Percentiles rank a stretch among this genome's conserved stretches.
Evolutionary conservation across 2,888 invertebrate genomes (phyloP).

Genomic region (Tinea trinotella): DNA sequence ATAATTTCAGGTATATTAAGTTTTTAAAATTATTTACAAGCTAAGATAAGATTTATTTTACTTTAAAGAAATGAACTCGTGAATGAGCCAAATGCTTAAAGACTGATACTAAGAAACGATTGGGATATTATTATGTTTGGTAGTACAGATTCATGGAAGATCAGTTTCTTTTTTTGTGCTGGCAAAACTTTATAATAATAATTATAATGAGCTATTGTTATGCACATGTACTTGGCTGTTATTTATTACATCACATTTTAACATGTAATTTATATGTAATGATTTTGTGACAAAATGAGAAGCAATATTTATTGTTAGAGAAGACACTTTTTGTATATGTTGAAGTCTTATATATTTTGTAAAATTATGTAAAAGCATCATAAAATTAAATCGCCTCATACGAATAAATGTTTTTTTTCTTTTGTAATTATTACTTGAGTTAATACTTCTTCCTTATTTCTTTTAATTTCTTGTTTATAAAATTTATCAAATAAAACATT

Average conservation of each 20-base stretch:
- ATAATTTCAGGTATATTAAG: not conserved
- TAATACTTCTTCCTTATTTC: not conserved
- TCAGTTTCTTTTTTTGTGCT: not conserved
- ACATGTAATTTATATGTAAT: not conserved
- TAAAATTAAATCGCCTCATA: slow-evolving; percentile 6
- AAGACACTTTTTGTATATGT: not conserved
- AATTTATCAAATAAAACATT: not conserved
- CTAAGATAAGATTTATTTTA: slow-evolving; percentile 2
- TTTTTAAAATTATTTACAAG: slow-evolving; percentile 11
- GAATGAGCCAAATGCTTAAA: slow-evolving; percentile 67
- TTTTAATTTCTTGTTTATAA: not conserved
- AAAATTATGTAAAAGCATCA: not conserved
- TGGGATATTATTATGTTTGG: not conserved
- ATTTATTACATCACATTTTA: not conserved
- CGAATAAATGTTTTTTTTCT: not conserved
- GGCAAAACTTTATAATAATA: not conserved
- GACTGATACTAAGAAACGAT: slow-evolving; percentile 41
- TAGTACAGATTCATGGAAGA: too few species aligned
- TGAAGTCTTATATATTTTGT: not conserved
- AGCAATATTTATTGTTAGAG: slow-evolving; percentile 1
- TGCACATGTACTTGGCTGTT: not conserved
- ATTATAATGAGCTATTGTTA: not conserved
- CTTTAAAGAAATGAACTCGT: slow-evolving; percentile 50
- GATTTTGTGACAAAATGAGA: not conserved
- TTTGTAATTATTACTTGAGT: not conserved